Base-by-base conservation (phyloP, 2,113 vertebrate genomes). In the Notiomystis cincta region DNA sequence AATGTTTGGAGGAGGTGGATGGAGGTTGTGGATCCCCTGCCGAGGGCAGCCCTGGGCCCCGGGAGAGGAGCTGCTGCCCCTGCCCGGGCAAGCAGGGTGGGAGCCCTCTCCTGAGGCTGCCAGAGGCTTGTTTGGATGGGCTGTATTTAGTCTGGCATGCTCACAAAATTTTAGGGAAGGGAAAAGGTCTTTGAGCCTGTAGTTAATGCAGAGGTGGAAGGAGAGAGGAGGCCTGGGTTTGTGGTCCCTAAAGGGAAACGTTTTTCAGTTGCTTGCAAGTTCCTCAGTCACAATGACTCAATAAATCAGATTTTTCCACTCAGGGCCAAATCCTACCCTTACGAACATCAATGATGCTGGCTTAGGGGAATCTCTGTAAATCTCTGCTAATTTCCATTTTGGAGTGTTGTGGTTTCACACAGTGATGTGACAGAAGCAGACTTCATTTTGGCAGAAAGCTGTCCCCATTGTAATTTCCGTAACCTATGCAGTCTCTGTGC, bases 331-430 rank as follows among this genome's bases (percentile, higher is more conserved):
- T 79, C 85, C 79, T 93, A 70, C 60, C 44, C 72, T 86, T 75
- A 33, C 0, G 10, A 82, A 94, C 85, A 91, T 79, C 90, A 84
- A 37, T 67, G 85, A 40, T 65, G 24, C 60, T 27, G 64, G 85
- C 64, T 92, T 94, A 83, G 65, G 73, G 84, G 87, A 89, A 91
- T 87, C 80, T 87, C 75, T 86, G 90, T 86, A 91, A 96, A 95
- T 89, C 89, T 96, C 94, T 86, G 48, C 64, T 95, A 79, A 89
- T 93, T 96, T 96, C 66, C 70, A 95, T 95, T 95, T 87, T 7
- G 83, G 82, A 89, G 48, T 27, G 37, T 38, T 93, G 88, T 78
- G 87, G 88, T 90, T 97, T 94, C 57, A 90, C 56, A 80, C 64
- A 67, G 60, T 45, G 85, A 90, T 90, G 72, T 90, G 86, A 96